Evolutionary conservation across 2,888 invertebrate species (phyloP).

Genomic region (Epiperipatus broadwayi): DNA sequence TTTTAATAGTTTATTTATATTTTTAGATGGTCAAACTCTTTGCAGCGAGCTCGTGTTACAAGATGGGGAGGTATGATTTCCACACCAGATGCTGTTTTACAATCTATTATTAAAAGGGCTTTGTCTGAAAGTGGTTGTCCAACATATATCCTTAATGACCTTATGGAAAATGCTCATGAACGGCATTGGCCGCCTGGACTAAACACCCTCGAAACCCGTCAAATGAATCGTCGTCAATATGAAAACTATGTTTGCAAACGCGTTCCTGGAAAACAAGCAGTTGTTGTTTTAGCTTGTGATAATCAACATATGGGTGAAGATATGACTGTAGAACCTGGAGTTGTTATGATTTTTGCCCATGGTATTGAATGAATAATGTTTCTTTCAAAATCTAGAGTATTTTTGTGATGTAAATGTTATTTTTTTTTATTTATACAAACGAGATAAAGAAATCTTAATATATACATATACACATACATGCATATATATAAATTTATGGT

Average conservation of each 20-base stretch:
- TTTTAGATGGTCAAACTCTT: constrained; percentile 56
- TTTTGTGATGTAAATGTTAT: no score
- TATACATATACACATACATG: no score
- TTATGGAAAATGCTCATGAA: constrained; percentile 95
- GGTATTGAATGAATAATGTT: constrained; percentile 57
- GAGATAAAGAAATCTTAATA: no score
- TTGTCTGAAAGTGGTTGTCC: constrained; percentile 85
- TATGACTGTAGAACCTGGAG: constrained; percentile 84
- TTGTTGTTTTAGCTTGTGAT: constrained; percentile 79
- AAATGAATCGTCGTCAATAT: constrained; percentile 75
- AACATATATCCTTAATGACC: constrained; percentile 69
- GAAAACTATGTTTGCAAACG: constrained; percentile 85
- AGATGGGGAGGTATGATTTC: constrained; percentile 98
- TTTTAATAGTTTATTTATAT: no score
- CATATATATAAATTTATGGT: no score
- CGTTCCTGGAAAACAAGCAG: constrained; percentile 83
- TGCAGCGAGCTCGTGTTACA: constrained; percentile 67
- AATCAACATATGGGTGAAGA: constrained; percentile 86
- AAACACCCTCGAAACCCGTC: constrained; percentile 70
- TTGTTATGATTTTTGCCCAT: constrained; percentile 96
- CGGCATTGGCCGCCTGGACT: constrained; percentile 83
- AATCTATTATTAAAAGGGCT: constrained; percentile 83
- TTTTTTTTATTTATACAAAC: no score
- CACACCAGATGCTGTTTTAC: constrained; percentile 76
- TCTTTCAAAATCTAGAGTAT: no score